These are phyloP conservation scores for Burhinus oedicnemus DNA, from an alignment of 2,113 vertebrate genomes.

Conservation along the genomic window DNA sequence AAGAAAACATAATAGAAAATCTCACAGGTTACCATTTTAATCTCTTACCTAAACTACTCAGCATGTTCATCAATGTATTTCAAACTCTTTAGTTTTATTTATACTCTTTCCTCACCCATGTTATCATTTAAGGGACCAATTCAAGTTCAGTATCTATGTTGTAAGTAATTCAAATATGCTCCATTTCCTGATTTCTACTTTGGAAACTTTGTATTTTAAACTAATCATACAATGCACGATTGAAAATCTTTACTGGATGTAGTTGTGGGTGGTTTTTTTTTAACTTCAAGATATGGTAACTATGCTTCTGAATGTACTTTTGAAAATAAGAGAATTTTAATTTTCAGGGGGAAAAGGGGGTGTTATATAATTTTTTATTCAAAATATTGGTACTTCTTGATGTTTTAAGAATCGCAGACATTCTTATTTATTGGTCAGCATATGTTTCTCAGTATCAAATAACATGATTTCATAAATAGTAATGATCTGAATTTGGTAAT, in stretches of 20 bases:
- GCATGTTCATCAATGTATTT: not conserved
- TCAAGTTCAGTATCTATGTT: not conserved
- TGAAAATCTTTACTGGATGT: not conserved
- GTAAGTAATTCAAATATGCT: not conserved
- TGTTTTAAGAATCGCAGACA: not conserved
- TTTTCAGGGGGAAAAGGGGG: not conserved
- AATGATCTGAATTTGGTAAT: not conserved
- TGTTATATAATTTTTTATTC: not conserved
- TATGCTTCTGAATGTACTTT: not conserved
- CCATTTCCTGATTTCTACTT: not conserved
- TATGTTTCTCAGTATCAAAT: conserved; percentile 21
- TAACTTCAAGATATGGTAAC: not conserved
- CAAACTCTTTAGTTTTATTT: not conserved
- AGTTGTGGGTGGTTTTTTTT: not conserved
- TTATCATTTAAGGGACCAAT: not conserved
- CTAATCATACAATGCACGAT: not conserved
- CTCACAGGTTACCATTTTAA: not conserved
- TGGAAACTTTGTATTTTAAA: not conserved
- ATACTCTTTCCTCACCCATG: not conserved
- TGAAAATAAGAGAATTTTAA: not conserved
- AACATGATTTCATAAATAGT: conserved; percentile 37
- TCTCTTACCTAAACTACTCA: not conserved
- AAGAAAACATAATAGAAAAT: not conserved
- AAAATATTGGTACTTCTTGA: not conserved
- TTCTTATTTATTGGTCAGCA: conserved; percentile 37